Evolutionary conservation across 2,113 vertebrate genomes (phyloP).

Genomic region (Rissa tridactyla): DNA sequence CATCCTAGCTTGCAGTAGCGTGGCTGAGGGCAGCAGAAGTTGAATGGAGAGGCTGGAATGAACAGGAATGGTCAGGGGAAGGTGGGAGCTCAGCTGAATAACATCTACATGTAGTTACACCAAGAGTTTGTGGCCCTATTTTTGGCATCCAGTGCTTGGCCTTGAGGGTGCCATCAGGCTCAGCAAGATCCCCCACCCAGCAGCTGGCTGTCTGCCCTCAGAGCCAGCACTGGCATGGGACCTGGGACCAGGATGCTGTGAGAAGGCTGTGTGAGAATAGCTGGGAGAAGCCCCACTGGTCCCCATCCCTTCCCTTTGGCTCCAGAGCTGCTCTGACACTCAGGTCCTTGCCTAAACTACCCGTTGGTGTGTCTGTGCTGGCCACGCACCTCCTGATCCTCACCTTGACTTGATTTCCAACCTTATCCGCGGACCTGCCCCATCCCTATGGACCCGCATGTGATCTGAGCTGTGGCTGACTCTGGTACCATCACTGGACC

Average conservation of each 20-base stretch:
- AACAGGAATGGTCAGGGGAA: not conserved
- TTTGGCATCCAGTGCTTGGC: not conserved
- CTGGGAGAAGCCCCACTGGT: not conserved
- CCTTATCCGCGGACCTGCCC: accelerated
- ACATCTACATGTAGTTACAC: not conserved
- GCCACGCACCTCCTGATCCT: not conserved
- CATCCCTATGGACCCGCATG: not conserved
- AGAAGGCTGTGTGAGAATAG: not conserved
- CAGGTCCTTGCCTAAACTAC: not conserved
- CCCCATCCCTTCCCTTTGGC: not conserved
- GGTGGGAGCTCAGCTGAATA: not conserved
- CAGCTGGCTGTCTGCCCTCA: not conserved
- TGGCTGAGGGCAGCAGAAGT: not conserved
- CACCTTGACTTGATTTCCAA: not conserved
- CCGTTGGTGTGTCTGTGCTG: not conserved
- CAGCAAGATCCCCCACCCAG: not conserved
- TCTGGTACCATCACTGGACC: not conserved
- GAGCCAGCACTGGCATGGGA: not conserved
- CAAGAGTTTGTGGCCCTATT: not conserved
- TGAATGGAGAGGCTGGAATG: not conserved
- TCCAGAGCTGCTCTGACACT: not conserved
- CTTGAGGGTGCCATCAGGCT: not conserved
- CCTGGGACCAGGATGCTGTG: not conserved
- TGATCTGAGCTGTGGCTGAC: not conserved
- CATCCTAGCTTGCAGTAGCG: not conserved